These are phyloP conservation scores for Timema cristinae DNA, from an alignment of 2,888 invertebrate genomes.

Conservation along the genomic window DNA sequence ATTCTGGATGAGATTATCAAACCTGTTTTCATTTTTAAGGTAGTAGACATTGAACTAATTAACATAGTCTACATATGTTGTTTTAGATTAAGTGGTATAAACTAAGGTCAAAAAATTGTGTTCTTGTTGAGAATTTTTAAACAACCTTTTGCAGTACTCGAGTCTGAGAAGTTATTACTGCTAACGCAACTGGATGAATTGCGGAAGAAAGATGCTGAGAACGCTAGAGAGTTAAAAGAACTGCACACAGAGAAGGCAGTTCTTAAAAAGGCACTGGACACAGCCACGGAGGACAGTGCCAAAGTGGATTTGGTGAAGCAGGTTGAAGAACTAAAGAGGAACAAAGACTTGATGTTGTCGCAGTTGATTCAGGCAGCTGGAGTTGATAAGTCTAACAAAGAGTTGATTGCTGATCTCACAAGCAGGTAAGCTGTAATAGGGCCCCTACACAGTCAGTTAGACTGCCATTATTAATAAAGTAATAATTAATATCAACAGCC, in stretches of 20 bases:
- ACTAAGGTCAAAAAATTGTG: too few species aligned
- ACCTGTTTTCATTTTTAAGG: too few species aligned
- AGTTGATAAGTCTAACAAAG: not conserved
- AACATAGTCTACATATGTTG: too few species aligned
- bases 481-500: too few species aligned
- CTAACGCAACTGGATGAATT: not conserved
- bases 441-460: too few species aligned
- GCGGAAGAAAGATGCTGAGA: not conserved
- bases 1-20: too few species aligned
- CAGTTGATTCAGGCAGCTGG: not conserved
- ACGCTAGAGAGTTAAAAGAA: not conserved
- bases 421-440: not conserved
- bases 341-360: not conserved
- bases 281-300: not conserved
- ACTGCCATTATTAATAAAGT: too few species aligned
- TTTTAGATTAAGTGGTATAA: too few species aligned
- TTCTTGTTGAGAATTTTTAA: too few species aligned
- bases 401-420: not conserved
- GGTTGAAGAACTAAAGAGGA: not conserved
- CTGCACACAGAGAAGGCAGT: not conserved
- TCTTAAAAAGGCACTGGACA: not conserved
- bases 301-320: not conserved
- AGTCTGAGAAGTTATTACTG: too few species aligned
- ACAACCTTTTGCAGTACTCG: too few species aligned
- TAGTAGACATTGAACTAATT: too few species aligned